Percentiles rank a stretch among this genome's conserved stretches.
Conservation (phyloP, 2,113 vertebrate genomes). For the Pterocles burchelli region DNA sequence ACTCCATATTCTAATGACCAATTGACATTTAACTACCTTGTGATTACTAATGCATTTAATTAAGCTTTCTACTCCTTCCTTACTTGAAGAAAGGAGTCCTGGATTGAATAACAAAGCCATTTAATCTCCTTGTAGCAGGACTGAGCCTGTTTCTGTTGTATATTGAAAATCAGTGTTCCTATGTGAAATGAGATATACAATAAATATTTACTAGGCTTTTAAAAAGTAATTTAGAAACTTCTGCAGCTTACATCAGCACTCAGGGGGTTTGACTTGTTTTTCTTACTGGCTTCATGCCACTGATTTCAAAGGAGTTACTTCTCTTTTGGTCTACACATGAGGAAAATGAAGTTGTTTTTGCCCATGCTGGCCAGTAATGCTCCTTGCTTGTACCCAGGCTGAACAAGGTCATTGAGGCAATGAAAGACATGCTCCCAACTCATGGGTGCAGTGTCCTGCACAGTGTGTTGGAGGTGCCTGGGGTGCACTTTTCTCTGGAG, state of each 20-base stretch:
- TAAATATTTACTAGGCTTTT: background rate
- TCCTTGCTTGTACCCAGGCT: background rate
- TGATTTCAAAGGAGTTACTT: background rate
- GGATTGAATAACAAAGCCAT: background rate
- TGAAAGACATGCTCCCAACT: background rate
- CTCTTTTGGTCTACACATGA: background rate
- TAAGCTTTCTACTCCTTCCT: background rate
- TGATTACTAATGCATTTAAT: conserved; percentile 22
- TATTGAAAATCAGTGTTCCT: background rate
- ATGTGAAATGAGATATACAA: background rate
- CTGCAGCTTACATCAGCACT: background rate
- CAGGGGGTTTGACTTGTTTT: background rate
- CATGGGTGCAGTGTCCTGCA: fast-evolving
- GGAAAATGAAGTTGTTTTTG: background rate
- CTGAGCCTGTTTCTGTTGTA: background rate
- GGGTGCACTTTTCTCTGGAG: background rate
- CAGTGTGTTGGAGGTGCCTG: fast-evolving
- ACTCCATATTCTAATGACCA: background rate
- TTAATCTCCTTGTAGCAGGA: background rate
- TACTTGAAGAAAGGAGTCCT: background rate
- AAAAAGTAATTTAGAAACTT: background rate
- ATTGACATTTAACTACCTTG: background rate
- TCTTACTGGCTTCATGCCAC: background rate
- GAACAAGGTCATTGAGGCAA: background rate
- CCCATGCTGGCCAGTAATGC: background rate